Conservation (phyloP, 2,797 vertebrate species). For the Alca torda region DNA sequence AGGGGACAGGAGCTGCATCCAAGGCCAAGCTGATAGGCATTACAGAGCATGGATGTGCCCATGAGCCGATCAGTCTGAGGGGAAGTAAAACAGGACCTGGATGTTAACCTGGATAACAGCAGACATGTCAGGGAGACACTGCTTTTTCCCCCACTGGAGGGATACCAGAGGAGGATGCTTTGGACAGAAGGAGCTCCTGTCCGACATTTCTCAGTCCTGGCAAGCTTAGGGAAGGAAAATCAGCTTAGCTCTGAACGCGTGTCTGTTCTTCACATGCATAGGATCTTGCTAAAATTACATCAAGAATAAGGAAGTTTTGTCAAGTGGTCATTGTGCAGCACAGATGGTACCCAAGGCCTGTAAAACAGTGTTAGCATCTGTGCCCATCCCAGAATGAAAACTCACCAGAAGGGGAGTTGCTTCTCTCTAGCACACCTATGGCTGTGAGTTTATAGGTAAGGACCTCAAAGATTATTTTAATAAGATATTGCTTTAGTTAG, state of each 20-base stretch:
- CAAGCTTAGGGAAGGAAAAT: neutral
- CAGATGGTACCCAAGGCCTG: neutral
- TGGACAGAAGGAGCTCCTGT: neutral
- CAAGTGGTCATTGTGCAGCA: neutral
- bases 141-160: neutral
- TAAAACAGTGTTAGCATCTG: neutral
- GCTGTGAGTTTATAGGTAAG: neutral
- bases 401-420: neutral
- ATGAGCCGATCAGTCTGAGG: neutral
- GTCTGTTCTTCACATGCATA: neutral
- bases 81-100: neutral
- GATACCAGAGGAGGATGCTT: neutral
- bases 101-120: neutral
- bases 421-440: neutral
- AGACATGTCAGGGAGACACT: neutral
- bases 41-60: neutral
- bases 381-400: neutral
- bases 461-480: neutral
- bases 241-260: neutral
- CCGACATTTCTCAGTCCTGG: neutral
- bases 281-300: neutral
- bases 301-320: neutral
- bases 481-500: neutral
- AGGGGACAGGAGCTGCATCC: neutral
- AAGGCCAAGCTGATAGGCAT: neutral